Percentiles rank a stretch among this genome's conserved stretches.
phyloP scores from a whole-genome alignment of 2,113 vertebrate species.

The Gobiocypris rarus region DNA sequence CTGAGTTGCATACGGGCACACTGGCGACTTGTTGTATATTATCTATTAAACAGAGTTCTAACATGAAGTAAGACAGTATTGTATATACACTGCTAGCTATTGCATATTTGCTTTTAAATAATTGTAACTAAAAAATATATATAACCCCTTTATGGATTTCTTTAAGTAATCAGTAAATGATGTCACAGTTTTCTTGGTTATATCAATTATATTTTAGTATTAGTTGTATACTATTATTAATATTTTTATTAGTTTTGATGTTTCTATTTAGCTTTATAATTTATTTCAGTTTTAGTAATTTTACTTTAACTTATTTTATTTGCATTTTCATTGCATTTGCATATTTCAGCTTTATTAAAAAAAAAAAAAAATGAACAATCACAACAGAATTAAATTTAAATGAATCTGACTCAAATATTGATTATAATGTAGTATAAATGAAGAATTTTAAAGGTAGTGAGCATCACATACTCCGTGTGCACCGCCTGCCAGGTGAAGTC shows the following conservation, averaged over 20 bases:
- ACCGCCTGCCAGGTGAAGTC: slow-evolving; percentile 30
- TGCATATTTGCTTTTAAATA: background rate
- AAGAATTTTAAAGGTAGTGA: background rate
- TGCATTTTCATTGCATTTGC: no score
- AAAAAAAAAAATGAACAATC: background rate
- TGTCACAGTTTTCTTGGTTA: background rate
- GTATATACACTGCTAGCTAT: background rate
- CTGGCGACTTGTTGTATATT: background rate
- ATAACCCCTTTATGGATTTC: background rate
- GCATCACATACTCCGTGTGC: background rate
- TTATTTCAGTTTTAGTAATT: background rate
- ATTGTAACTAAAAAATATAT: background rate
- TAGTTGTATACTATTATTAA: no score
- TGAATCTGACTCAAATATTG: background rate
- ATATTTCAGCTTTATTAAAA: no score
- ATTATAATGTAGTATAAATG: background rate
- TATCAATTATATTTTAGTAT: no score
- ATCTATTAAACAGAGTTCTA: background rate
- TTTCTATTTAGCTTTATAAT: background rate
- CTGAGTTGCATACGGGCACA: background rate
- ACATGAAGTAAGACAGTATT: background rate
- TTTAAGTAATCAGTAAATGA: background rate
- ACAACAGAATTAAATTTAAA: background rate
- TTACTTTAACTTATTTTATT: background rate
- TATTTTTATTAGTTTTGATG: background rate